These are phyloP conservation scores for Hylomyscus alleni DNA, from an alignment of 2,797 vertebrate species.

Conservation along the genomic window DNA sequence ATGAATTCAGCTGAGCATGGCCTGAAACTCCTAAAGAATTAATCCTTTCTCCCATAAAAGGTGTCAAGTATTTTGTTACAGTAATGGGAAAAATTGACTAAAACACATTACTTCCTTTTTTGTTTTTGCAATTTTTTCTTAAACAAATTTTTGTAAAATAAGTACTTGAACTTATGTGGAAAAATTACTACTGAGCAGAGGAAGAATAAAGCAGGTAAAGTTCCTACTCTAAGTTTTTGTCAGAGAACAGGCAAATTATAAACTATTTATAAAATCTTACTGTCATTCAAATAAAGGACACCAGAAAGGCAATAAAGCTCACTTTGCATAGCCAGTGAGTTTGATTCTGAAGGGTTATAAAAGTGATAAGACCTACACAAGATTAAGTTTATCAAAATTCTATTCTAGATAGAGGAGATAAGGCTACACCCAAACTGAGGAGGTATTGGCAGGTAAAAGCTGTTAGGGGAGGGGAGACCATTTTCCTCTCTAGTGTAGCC, in stretches of 20 bases:
- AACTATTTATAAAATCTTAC: slow-evolving; percentile 10
- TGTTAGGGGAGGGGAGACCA: neutral
- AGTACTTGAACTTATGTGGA: neutral
- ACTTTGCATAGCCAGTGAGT: neutral
- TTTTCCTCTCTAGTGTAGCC: neutral
- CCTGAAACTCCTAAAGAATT: neutral
- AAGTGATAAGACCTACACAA: neutral
- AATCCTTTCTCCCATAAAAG: neutral
- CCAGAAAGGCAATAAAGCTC: neutral
- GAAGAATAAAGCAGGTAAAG: neutral
- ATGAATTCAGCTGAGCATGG: neutral
- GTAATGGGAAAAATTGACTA: neutral
- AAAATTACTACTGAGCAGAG: neutral
- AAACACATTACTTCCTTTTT: neutral
- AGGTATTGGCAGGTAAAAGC: neutral
- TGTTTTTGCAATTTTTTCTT: neutral
- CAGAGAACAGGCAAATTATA: neutral
- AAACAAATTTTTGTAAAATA: neutral
- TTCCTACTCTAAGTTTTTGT: neutral
- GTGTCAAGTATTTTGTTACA: neutral
- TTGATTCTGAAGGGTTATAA: slow-evolving; percentile 42
- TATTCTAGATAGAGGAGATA: neutral
- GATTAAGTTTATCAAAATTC: neutral
- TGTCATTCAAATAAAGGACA: slow-evolving; percentile 20
- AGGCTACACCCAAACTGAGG: neutral